These are phyloP conservation scores for Stichopus horrens DNA, from an alignment of 53 echinoderm and acorn worm genomes.

Conservation along the genomic window DNA sequence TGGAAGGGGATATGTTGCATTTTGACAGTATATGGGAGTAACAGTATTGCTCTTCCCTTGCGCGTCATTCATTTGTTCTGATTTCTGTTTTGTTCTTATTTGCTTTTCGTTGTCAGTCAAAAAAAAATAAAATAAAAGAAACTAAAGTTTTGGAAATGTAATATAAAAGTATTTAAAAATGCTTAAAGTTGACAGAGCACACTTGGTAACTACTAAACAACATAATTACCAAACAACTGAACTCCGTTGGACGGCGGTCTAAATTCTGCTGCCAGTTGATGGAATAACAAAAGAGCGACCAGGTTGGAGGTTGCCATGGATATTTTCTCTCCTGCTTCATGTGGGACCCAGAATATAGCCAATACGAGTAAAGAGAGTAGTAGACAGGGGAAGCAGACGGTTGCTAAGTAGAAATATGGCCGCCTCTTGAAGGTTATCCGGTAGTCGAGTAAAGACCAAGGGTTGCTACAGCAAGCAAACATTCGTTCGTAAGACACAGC, in stretches of 20 bases:
- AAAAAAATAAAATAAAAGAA: too few species aligned
- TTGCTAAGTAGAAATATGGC: slow-evolving; percentile 66
- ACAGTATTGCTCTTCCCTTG: too few species aligned
- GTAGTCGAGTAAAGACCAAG: slow-evolving; percentile 66
- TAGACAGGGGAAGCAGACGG: slow-evolving; percentile 68
- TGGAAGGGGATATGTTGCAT: too few species aligned
- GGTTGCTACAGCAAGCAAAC: slow-evolving; percentile 62
- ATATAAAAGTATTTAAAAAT: too few species aligned
- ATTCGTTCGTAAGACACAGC: background rate
- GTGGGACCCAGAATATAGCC: slow-evolving; percentile 70
- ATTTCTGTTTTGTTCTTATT: too few species aligned
- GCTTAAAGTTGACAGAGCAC: too few species aligned
- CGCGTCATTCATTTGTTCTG: too few species aligned
- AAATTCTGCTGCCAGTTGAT: slow-evolving; percentile 31
- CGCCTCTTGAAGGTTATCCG: slow-evolving; percentile 56
- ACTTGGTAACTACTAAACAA: too few species aligned
- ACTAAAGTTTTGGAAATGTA: too few species aligned
- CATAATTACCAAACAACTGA: slow-evolving; percentile 27
- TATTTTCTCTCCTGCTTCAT: slow-evolving; percentile 69
- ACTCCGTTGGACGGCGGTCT: slow-evolving; percentile 25
- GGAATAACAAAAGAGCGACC: slow-evolving; percentile 39
- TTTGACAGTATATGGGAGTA: too few species aligned
- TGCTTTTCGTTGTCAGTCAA: too few species aligned
- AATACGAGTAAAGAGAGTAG: slow-evolving; percentile 62
- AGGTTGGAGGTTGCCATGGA: slow-evolving; percentile 39